These are phyloP conservation scores for Eupithecia insigniata DNA, from an alignment of 2,888 invertebrate genomes.

Conservation along the genomic window DNA sequence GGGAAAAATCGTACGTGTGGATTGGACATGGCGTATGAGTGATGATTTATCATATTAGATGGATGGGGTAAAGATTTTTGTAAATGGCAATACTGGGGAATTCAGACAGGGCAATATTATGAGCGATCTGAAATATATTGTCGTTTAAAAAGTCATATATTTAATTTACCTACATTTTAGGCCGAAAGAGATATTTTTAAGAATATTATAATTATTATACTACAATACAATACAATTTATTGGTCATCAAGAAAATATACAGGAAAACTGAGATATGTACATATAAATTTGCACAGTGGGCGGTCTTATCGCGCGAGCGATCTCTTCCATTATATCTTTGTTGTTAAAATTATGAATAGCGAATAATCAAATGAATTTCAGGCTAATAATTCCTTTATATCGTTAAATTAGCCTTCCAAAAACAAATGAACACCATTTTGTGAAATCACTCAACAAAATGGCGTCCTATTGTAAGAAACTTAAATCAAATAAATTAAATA, in stretches of 20 bases:
- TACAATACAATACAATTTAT: too few species aligned
- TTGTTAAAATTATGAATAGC: neutral
- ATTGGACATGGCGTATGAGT: constrained; percentile 3
- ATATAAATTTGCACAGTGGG: too few species aligned
- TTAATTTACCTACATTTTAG: neutral
- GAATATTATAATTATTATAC: too few species aligned
- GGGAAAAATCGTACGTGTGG: constrained; percentile 44
- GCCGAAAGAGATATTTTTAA: too few species aligned
- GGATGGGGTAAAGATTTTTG: constrained; percentile 12
- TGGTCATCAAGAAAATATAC: too few species aligned
- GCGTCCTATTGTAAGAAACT: constrained; percentile 32
- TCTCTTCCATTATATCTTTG: too few species aligned
- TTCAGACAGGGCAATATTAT: constrained; percentile 9
- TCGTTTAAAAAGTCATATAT: neutral
- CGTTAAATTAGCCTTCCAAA: neutral
- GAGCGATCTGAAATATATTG: neutral
- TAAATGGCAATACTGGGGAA: neutral
- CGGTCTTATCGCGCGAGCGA: too few species aligned
- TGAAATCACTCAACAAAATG: constrained; percentile 21
- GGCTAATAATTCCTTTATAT: neutral
- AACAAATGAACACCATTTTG: constrained; percentile 12
- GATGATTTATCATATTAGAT: constrained; percentile 10
- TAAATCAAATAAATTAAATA: constrained; percentile 42
- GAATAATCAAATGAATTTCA: neutral
- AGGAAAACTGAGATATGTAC: too few species aligned